Evolutionary conservation across 2,113 vertebrate species (phyloP).

Genomic region (Neotoma lepida): DNA sequence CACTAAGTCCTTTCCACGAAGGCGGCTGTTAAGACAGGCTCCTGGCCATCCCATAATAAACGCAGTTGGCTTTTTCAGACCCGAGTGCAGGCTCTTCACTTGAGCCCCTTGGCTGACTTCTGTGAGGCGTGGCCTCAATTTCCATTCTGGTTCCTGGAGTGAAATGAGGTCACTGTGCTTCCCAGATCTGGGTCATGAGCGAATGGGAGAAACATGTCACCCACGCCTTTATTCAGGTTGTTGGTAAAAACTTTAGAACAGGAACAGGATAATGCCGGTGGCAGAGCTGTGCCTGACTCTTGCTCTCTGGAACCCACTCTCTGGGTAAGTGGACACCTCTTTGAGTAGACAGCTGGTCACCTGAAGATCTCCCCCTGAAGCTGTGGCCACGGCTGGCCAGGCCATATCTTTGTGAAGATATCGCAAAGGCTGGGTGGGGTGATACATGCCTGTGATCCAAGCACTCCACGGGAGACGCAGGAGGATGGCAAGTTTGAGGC

Average conservation of each 20-base stretch:
- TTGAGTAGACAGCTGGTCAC: neutral
- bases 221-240: conserved; percentile 43
- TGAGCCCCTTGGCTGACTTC: conserved; percentile 51
- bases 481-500: neutral
- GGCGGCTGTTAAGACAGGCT: neutral
- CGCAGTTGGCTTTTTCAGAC: neutral
- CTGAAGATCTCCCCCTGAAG: neutral
- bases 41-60: neutral
- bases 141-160: conserved; percentile 55
- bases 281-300: neutral
- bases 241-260: neutral
- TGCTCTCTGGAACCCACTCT: neutral
- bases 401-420: neutral
- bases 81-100: neutral
- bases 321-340: neutral
- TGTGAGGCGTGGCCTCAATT: conserved; percentile 29
- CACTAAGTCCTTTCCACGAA: neutral
- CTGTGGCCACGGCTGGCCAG: neutral
- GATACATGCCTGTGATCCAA: too few relatives aligned
- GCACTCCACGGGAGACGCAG: neutral
- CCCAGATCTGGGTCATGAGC: conserved; percentile 70
- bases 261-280: neutral
- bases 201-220: conserved; percentile 66
- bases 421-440: neutral
- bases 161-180: conserved; percentile 74